These are phyloP conservation scores for Bemisia tabaci DNA, from an alignment of 1,140 invertebrate species.

Conservation along the genomic window DNA sequence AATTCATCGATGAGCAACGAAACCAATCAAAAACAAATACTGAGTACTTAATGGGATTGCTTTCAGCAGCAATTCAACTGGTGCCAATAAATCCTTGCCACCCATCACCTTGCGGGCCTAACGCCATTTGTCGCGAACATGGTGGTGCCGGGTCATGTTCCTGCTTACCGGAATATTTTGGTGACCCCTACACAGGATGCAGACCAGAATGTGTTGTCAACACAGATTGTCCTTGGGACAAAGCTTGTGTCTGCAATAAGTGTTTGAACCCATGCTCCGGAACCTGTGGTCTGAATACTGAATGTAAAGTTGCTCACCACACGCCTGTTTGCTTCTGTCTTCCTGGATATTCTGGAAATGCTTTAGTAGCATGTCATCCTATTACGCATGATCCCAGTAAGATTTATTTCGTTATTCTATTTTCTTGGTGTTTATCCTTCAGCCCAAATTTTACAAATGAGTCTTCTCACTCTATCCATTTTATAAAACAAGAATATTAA, in stretches of 20 bases:
- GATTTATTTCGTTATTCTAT: constrained; percentile 13
- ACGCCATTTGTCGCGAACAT: constrained; percentile 55
- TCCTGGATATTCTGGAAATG: constrained; percentile 49
- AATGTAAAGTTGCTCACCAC: constrained; percentile 59
- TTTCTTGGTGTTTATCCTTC: no score
- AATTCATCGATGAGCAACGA: no score
- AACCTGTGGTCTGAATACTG: constrained; percentile 52
- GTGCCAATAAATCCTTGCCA: constrained; percentile 42
- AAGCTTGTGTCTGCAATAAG: constrained; percentile 52
- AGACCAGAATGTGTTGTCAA: constrained; percentile 48
- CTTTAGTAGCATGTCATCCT: constrained; percentile 42
- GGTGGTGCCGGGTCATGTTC: constrained; percentile 50
- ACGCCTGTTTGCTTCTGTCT: constrained; percentile 57
- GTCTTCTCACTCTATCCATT: no score
- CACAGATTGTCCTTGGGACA: constrained; percentile 52
- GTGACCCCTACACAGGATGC: constrained; percentile 57
- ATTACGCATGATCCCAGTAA: constrained; percentile 18
- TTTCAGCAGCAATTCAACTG: constrained; percentile 14
- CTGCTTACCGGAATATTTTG: constrained; percentile 63
- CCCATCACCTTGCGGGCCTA: constrained; percentile 63
- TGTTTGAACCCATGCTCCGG: constrained; percentile 56
- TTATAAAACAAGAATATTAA: no score
- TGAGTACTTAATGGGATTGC: neutral
- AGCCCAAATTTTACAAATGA: no score
- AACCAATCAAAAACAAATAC: no score